Evolutionary conservation across 2,797 vertebrate species (phyloP).

Genomic region (Anguilla megastoma): DNA sequence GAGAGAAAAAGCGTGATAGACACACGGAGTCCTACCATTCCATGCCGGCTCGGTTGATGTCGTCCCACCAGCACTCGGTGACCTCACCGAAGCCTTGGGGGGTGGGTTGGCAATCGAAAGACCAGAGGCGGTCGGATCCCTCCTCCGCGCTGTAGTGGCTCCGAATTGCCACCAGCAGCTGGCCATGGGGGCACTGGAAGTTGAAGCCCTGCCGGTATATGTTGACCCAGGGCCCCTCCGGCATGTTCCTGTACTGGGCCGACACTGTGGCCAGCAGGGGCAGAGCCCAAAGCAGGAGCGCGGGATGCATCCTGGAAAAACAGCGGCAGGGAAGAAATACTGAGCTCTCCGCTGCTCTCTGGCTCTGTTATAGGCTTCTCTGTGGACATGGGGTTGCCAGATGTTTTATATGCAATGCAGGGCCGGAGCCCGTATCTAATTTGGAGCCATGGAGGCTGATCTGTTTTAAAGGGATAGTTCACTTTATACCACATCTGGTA

Average conservation of each 20-base stretch:
- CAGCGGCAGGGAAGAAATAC: constrained; percentile 59
- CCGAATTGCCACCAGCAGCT: constrained; percentile 84
- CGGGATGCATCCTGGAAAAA: constrained; percentile 76
- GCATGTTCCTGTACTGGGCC: constrained; percentile 68
- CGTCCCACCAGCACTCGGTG: constrained; percentile 98
- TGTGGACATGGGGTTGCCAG: constrained; percentile 84
- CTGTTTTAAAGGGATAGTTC: constrained; percentile 44
- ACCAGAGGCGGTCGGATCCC: constrained; percentile 90
- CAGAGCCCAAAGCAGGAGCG: constrained; percentile 63
- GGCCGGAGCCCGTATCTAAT: constrained; percentile 82
- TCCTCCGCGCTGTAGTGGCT: constrained; percentile 87
- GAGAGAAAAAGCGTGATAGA: neutral
- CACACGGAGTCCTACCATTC: constrained; percentile 65
- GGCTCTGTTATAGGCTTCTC: constrained; percentile 73
- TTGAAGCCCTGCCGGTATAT: constrained; percentile 91
- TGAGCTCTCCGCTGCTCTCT: constrained; percentile 60
- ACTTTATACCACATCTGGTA: neutral
- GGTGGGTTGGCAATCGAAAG: constrained; percentile 89
- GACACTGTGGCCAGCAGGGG: constrained; percentile 63
- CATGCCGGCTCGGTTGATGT: constrained; percentile 87
- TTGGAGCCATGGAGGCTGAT: constrained; percentile 63
- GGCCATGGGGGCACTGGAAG: constrained; percentile 92
- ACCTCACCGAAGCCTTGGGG: constrained; percentile 82
- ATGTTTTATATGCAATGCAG: constrained; percentile 78
- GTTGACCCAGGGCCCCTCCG: constrained; percentile 86